Percentiles rank a stretch among this genome's conserved stretches.
These are phyloP conservation scores for Ancistrus triradiatus DNA, from an alignment of 2,113 vertebrate species.

Conservation along the genomic window DNA sequence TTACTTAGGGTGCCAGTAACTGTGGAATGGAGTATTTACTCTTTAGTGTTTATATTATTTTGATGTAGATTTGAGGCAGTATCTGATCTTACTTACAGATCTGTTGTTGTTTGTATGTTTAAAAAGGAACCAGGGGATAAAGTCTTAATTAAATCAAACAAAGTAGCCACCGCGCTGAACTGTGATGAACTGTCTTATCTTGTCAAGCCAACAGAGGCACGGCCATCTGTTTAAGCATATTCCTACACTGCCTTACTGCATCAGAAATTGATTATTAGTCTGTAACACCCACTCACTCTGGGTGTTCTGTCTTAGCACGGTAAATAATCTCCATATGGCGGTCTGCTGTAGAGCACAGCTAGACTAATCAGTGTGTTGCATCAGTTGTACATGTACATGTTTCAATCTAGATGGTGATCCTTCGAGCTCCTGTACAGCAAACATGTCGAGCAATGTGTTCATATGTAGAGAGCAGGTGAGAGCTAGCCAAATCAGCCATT, in stretches of 20 bases:
- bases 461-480: no score
- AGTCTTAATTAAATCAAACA: conserved; percentile 77
- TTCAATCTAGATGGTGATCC: no score
- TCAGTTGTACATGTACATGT: no score
- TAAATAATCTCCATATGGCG: conserved; percentile 55
- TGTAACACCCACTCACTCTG: conserved; percentile 46
- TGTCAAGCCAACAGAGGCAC: conserved; percentile 66
- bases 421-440: no score
- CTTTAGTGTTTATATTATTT: no score
- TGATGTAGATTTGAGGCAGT: not conserved
- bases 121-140: conserved; percentile 61
- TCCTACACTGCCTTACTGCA: conserved; percentile 68
- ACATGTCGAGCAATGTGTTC: no score
- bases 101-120: conserved; percentile 33
- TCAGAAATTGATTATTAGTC: conserved; percentile 68
- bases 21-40: no score
- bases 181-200: conserved; percentile 69
- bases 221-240: conserved; percentile 71
- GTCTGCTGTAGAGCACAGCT: conserved; percentile 26
- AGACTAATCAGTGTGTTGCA: conserved; percentile 30
- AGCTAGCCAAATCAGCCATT: no score
- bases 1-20: no score
- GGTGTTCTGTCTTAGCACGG: conserved; percentile 49
- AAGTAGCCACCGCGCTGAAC: conserved; percentile 70
- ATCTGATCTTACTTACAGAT: conserved; percentile 14